Conservation (phyloP, 2,113 vertebrate species). For the Ondatra zibethicus region DNA sequence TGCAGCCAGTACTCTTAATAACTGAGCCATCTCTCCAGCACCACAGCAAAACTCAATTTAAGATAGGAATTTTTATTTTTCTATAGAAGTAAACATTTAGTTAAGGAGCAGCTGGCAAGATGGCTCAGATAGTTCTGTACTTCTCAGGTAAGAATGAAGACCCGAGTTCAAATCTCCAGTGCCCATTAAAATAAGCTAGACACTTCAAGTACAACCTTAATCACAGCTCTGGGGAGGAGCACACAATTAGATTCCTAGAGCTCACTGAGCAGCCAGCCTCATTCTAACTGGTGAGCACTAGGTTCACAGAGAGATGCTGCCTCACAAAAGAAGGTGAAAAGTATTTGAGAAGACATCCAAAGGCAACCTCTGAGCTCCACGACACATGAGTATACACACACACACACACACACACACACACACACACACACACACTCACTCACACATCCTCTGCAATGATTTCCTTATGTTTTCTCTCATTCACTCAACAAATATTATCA, state of each 20-base stretch:
- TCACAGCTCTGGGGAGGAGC: not conserved
- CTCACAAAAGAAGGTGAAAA: not conserved
- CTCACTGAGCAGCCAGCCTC: not conserved
- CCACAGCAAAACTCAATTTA: not conserved
- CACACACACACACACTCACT: not conserved
- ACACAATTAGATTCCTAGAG: not conserved
- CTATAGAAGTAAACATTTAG: not conserved
- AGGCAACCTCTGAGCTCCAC: not conserved
- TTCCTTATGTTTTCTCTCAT: not conserved
- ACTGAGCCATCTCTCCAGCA: not conserved
- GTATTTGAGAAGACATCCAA: not conserved
- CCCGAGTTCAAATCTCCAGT: not conserved
- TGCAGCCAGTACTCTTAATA: not conserved
- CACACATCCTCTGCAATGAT: not conserved
- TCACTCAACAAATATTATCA: not conserved
- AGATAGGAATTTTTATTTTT: not conserved
- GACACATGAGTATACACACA: not conserved
- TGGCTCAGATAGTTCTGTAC: not conserved
- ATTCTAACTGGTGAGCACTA: not conserved
- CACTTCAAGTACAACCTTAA: too few species aligned
- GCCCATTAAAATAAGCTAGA: not conserved
- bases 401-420: not conserved
- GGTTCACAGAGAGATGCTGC: not conserved
- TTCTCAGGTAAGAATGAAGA: too few species aligned
- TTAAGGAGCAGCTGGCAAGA: not conserved